Evolutionary conservation across 2,888 invertebrate species (phyloP).

Genomic region (Athrips mouffetella): DNA sequence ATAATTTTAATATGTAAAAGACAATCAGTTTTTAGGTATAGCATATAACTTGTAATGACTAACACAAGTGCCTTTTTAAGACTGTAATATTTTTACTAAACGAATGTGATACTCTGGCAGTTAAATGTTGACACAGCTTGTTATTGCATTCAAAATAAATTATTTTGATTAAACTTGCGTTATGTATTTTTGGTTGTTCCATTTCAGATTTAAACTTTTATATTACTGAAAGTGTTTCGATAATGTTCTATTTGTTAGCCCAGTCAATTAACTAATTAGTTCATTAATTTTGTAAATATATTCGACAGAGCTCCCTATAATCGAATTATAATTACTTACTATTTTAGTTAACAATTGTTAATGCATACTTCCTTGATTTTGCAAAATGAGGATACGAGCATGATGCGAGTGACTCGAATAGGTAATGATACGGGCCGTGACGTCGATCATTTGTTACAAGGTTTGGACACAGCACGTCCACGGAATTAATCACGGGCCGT

Average conservation of each 20-base stretch:
- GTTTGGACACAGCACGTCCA: conserved; percentile 51
- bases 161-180: too few relatives aligned
- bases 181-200: too few relatives aligned
- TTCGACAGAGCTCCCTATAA: too few relatives aligned
- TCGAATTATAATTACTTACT: too few relatives aligned
- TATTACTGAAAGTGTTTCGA: too few relatives aligned
- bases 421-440: conserved; percentile 29
- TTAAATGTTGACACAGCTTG: too few relatives aligned
- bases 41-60: too few relatives aligned
- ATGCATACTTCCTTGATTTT: conserved; percentile 13
- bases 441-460: conserved; percentile 43
- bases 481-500: conserved; percentile 53
- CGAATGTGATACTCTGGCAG: background rate
- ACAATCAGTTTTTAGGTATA: background rate
- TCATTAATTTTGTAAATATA: too few relatives aligned
- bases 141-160: background rate
- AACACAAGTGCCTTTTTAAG: background rate
- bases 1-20: too few relatives aligned
- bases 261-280: too few relatives aligned
- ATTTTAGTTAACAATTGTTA: background rate
- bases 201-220: too few relatives aligned
- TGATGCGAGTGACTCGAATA: conserved; percentile 20
- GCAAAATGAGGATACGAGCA: conserved; percentile 11
- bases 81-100: background rate
- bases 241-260: too few relatives aligned